These are phyloP conservation scores for Mellivora capensis DNA, from an alignment of 2,113 vertebrate species.

Conservation along the genomic window DNA sequence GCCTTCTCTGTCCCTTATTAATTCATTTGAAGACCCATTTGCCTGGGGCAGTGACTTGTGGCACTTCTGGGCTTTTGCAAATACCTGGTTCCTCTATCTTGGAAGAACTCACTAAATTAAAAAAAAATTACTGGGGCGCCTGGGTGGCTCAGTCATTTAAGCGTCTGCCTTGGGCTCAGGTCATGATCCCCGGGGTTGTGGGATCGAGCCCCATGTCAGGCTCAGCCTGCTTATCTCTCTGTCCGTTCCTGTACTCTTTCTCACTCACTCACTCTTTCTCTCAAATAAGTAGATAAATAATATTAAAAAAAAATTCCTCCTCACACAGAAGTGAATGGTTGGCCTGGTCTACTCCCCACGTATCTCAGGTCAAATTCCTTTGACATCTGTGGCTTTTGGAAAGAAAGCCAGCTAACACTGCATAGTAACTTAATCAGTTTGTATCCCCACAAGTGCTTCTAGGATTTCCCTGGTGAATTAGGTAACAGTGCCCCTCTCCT, in stretches of 20 bases:
- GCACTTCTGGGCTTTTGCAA: background rate
- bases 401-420: background rate
- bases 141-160: no score
- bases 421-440: slow-evolving; percentile 30
- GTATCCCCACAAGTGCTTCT: background rate
- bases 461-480: background rate
- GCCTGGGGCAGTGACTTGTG: background rate
- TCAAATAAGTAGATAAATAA: background rate
- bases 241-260: no score
- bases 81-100: background rate
- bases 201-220: no score
- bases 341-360: background rate
- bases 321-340: background rate
- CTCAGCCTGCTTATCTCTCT: no score
- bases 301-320: background rate
- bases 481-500: background rate
- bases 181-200: no score
- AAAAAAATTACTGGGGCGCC: no score
- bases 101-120: background rate
- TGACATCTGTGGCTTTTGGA: slow-evolving; percentile 36
- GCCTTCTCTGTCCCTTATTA: background rate
- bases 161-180: no score
- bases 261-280: no score
- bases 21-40: background rate
- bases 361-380: background rate